These are phyloP conservation scores for Sebastes vulpes DNA, from an alignment of 2,797 vertebrate species.

Conservation along the genomic window DNA sequence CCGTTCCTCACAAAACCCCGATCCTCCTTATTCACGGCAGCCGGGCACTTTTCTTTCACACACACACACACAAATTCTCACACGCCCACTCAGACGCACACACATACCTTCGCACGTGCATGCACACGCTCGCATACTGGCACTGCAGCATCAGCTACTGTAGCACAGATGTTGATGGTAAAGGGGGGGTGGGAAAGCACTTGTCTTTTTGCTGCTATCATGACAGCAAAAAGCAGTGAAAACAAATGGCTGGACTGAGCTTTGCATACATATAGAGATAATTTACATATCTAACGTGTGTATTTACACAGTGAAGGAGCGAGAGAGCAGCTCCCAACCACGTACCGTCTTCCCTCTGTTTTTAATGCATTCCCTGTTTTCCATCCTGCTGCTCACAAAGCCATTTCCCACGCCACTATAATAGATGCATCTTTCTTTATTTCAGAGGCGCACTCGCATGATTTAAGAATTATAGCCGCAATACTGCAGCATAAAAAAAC, in stretches of 20 bases:
- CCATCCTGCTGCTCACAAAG: conserved; percentile 24
- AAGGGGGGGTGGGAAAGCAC: background rate
- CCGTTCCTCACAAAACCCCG: background rate
- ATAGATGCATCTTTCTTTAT: conserved; percentile 26
- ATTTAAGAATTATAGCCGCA: conserved; percentile 43
- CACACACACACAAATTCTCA: background rate
- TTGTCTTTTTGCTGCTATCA: conserved; percentile 15
- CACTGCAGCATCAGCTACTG: background rate
- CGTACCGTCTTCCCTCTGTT: background rate
- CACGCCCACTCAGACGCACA: background rate
- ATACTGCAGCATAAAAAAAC: conserved; percentile 42
- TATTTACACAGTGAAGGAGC: conserved; percentile 29
- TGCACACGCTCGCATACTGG: background rate
- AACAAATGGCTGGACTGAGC: conserved; percentile 34
- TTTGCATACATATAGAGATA: conserved; percentile 42
- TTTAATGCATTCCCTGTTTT: conserved; percentile 38
- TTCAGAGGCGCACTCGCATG: conserved; percentile 30
- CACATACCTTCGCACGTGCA: background rate
- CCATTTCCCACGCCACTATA: conserved; percentile 30
- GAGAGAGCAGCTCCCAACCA: background rate
- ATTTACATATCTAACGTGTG: conserved; percentile 62
- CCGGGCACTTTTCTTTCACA: background rate
- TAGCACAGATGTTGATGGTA: conserved; percentile 11
- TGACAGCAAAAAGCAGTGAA: conserved; percentile 29
- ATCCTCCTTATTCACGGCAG: background rate